Conservation (phyloP, 2,888 invertebrate genomes). For the Ecdyonurus torrentis region DNA sequence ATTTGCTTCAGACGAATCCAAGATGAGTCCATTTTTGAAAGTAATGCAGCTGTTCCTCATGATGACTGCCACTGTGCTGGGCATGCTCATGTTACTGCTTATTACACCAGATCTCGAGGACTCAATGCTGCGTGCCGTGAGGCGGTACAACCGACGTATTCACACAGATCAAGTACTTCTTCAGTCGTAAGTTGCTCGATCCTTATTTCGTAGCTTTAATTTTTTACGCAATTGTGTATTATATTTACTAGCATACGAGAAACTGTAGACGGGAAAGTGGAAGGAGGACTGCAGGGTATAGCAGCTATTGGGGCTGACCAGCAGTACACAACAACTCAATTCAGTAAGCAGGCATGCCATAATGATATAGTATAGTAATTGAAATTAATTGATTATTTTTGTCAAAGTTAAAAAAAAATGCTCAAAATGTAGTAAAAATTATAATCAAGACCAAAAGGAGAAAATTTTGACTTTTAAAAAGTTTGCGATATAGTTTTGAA, state of each 20-base stretch:
- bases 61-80: conserved; percentile 17
- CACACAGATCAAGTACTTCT: background rate
- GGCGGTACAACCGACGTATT: conserved; percentile 13
- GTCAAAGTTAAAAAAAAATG: no score
- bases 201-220: background rate
- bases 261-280: background rate
- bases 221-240: background rate
- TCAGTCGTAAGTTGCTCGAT: background rate
- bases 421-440: no score
- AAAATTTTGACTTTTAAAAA: no score
- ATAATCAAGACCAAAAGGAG: no score
- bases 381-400: no score
- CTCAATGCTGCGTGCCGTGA: conserved; percentile 15
- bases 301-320: background rate
- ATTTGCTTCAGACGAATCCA: no score
- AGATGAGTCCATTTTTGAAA: conserved; percentile 17
- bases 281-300: background rate
- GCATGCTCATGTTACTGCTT: conserved; percentile 16
- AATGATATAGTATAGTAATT: no score
- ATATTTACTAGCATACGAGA: background rate
- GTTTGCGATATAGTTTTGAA: no score
- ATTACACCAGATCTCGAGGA: conserved; percentile 17
- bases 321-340: background rate
- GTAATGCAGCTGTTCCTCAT: conserved; percentile 17
- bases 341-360: no score